phyloP scores from a whole-genome alignment of 2,888 invertebrate genomes.

The Zaprionus obscuricornis region DNA sequence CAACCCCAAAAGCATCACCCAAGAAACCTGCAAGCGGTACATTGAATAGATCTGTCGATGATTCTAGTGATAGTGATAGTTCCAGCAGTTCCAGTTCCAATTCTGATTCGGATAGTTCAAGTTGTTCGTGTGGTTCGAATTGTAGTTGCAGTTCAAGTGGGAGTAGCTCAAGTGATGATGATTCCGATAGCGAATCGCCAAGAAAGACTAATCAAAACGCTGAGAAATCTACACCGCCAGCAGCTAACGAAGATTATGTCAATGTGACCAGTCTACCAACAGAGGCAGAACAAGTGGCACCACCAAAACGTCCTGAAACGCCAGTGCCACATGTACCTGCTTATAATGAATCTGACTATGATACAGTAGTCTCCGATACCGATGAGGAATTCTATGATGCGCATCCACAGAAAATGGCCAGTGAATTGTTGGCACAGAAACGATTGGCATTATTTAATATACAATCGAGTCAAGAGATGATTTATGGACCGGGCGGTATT shows the following conservation, averaged over 20 bases:
- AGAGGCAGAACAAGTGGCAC: slow-evolving; percentile 39
- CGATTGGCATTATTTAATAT: slow-evolving; percentile 87
- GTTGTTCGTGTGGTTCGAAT: slow-evolving; percentile 92
- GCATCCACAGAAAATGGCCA: slow-evolving; percentile 90
- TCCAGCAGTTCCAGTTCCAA: slow-evolving; percentile 90
- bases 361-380: slow-evolving; percentile 92
- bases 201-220: slow-evolving; percentile 75
- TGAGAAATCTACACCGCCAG: slow-evolving; percentile 1
- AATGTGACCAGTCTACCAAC: slow-evolving; percentile 82
- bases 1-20: slow-evolving; percentile 38
- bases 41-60: slow-evolving; percentile 43
- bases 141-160: slow-evolving; percentile 92
- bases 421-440: slow-evolving; percentile 89
- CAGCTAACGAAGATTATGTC: slow-evolving; percentile 39
- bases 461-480: slow-evolving; percentile 86
- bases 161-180: slow-evolving; percentile 85
- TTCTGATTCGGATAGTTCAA: slow-evolving; percentile 90
- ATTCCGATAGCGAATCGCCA: slow-evolving; percentile 86
- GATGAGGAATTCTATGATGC: slow-evolving; percentile 95
- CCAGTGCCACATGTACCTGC: slow-evolving; percentile 84
- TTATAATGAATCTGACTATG: slow-evolving; percentile 92
- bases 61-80: slow-evolving; percentile 84
- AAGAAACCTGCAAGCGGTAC: slow-evolving; percentile 26
- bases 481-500: slow-evolving; percentile 70
- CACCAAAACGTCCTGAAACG: slow-evolving; percentile 22